These are phyloP conservation scores for Cantharis flavilabris DNA, from an alignment of 2,888 invertebrate genomes.

Conservation along the genomic window DNA sequence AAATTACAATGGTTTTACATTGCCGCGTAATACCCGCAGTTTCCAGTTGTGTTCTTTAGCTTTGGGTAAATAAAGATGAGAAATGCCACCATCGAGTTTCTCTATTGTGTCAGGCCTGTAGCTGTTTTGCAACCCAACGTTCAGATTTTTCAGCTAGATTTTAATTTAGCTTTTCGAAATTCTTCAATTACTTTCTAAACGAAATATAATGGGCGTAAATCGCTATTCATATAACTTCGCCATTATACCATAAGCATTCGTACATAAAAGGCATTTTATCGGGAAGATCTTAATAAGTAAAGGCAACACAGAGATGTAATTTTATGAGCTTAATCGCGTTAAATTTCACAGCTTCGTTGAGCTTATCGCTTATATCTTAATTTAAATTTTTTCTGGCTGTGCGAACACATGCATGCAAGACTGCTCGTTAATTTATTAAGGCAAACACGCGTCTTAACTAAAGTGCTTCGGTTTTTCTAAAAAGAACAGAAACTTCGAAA, in stretches of 20 bases:
- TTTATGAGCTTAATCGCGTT: conserved; percentile 18
- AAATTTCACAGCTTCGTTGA: conserved; percentile 18
- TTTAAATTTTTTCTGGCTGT: background rate
- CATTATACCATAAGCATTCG: background rate
- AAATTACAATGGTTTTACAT: conserved; percentile 38
- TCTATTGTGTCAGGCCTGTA: background rate
- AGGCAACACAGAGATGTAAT: conserved; percentile 11
- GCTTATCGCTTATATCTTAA: conserved; percentile 1
- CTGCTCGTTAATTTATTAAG: background rate
- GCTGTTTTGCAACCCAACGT: background rate
- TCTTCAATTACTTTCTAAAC: background rate
- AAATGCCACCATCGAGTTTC: background rate
- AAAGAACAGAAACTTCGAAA: background rate
- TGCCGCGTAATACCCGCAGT: conserved; percentile 25
- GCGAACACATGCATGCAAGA: background rate
- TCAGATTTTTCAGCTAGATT: background rate
- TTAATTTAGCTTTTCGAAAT: background rate
- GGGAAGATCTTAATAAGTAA: conserved; percentile 15
- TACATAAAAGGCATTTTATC: conserved; percentile 6
- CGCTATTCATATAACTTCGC: background rate
- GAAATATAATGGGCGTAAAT: conserved; percentile 1
- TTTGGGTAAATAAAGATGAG: conserved; percentile 21
- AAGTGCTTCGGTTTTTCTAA: background rate
- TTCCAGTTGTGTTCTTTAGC: conserved; percentile 16
- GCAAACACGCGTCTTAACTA: background rate